Percentiles rank a stretch among this genome's conserved stretches.
phyloP scores from a whole-genome alignment of 1,140 invertebrate species.

The Argopecten irradians region DNA sequence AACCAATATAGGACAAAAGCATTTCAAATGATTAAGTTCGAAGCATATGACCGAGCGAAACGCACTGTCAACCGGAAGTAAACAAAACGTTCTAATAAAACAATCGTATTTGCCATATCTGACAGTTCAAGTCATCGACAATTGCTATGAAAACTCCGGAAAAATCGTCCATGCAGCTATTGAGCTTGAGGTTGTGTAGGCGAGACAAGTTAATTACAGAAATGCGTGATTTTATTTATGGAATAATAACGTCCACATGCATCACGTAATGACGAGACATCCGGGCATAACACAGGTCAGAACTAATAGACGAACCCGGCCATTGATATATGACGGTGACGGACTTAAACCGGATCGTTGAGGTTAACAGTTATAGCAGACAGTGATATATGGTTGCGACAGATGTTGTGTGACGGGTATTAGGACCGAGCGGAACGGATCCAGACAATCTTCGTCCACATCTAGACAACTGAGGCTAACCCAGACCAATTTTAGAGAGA shows the following conservation, averaged over 20 bases:
- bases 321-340: not conserved
- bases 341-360: not conserved
- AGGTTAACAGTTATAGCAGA: not conserved
- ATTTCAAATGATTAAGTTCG: no score
- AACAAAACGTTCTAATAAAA: not conserved
- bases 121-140: not conserved
- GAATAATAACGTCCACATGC: not conserved
- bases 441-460: not conserved
- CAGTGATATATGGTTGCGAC: not conserved
- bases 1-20: no score
- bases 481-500: not conserved
- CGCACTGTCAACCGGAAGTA: no score
- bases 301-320: not conserved
- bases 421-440: not conserved
- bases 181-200: not conserved
- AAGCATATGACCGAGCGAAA: no score
- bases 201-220: not conserved
- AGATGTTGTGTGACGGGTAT: conserved; percentile 10
- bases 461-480: not conserved
- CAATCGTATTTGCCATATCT: not conserved
- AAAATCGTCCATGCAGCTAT: not conserved
- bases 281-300: not conserved
- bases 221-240: not conserved
- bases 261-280: not conserved
- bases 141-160: not conserved